Base-by-base conservation (phyloP, 2,888 invertebrate genomes). In the Heliconius ethilla region DNA sequence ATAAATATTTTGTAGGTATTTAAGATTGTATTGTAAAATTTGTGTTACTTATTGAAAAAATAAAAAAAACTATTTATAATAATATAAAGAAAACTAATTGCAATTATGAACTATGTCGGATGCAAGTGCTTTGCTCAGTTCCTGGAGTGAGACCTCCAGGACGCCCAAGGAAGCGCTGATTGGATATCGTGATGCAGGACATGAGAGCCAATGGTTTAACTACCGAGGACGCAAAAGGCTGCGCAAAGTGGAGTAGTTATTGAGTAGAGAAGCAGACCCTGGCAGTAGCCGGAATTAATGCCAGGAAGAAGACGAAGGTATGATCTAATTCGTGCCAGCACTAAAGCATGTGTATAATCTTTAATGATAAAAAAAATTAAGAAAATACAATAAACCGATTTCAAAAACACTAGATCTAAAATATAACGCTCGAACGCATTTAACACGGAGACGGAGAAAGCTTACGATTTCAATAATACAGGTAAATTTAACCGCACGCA, bases 371-470 rank as follows among this genome's bases (percentile, higher is more conserved):
- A 33, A 85, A 79, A 87, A 79, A 70, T 37, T 72, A 78, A 82
- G 84, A 85, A 86, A 85, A 85, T 84, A 87, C 87, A 87, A 90
- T 89, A 90, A 15, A 89, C 89, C 82, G 86, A 85, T 83, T 82
- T 83, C 84, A 86, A 84, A 85, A 85, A 87, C 87, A 83, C 87
- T 85, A 87, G 85, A 66, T 79, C 81, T 75, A 80, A 82, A 84
- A 85, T 84, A 88, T 89, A 89, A 89, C 90, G 91, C 88, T 87
- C 84, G 85, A 89, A 87, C 89, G 90, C 89, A 89, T 86, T 82
- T 82, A 84, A 84, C 80, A 80, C 82, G 81, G 90, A 88, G 91
- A 91, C 91, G 82, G 91, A 88, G 91, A 91, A 91, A 91, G 91
- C 89, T 78, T 80, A 81, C 78, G 75, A 75, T 81, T 81, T 78